These are phyloP conservation scores for Myotis daubentonii DNA, from an alignment of 2,797 vertebrate species.

Conservation along the genomic window DNA sequence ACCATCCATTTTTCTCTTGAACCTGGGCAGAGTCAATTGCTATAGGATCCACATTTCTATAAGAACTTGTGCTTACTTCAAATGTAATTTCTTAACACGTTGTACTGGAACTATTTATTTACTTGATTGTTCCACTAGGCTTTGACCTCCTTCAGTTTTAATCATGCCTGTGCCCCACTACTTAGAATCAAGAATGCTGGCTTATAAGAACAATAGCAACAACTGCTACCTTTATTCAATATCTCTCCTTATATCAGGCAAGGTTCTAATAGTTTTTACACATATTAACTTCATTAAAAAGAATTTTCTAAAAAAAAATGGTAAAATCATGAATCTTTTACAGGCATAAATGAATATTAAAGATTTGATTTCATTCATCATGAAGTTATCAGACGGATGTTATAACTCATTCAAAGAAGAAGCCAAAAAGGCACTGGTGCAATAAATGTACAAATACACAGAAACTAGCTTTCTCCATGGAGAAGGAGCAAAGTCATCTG, in stretches of 20 bases:
- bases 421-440: neutral
- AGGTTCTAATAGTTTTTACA: neutral
- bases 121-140: neutral
- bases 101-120: conserved; percentile 53
- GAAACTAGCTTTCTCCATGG: neutral
- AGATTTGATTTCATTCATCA: neutral
- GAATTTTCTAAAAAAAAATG: neutral
- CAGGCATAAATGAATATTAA: neutral
- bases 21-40: conserved; percentile 14
- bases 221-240: neutral
- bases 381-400: neutral
- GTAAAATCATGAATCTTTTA: neutral
- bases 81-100: conserved; percentile 43
- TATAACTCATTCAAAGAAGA: neutral
- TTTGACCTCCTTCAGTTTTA: conserved; percentile 58
- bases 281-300: neutral
- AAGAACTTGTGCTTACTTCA: conserved; percentile 46
- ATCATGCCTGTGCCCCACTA: neutral
- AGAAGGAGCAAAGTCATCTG: neutral
- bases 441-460: neutral
- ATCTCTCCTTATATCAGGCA: neutral
- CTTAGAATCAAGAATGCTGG: neutral
- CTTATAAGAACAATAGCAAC: neutral
- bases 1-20: conserved; percentile 33
- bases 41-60: neutral